Conservation (phyloP, 2,113 vertebrate species). For the Pteronura brasiliensis region DNA sequence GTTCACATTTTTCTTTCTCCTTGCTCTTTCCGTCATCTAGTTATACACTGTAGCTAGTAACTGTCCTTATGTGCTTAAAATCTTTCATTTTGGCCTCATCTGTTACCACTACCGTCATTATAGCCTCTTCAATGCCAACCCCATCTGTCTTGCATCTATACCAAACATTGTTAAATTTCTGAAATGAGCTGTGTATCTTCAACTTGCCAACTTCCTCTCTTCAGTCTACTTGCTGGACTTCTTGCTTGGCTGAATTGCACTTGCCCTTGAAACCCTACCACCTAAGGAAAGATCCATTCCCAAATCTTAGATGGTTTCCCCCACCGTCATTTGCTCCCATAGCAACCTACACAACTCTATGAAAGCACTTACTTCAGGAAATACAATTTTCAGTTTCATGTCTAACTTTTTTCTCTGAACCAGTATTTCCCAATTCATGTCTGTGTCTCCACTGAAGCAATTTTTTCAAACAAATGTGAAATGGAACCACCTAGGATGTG, state of each 20-base stretch:
- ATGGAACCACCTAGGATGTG: background rate
- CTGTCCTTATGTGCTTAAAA: background rate
- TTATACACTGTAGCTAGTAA: background rate
- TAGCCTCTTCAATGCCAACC: background rate
- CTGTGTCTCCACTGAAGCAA: background rate
- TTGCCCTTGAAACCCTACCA: background rate
- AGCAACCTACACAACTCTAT: background rate
- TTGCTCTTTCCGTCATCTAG: background rate
- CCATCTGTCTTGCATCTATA: background rate
- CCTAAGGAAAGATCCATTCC: background rate
- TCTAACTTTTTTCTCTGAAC: background rate
- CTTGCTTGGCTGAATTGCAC: background rate
- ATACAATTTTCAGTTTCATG: background rate
- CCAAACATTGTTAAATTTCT: background rate
- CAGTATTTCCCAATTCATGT: background rate
- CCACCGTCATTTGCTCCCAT: background rate
- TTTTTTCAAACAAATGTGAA: constrained; percentile 28
- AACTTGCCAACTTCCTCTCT: background rate
- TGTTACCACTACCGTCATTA: background rate
- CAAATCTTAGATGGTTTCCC: background rate
- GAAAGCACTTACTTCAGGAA: background rate
- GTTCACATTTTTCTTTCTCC: background rate
- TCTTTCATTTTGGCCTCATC: background rate
- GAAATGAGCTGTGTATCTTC: background rate
- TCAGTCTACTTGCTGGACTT: background rate